Conservation (phyloP, 2,888 invertebrate species). For the Tenthredo scrophulariae region DNA sequence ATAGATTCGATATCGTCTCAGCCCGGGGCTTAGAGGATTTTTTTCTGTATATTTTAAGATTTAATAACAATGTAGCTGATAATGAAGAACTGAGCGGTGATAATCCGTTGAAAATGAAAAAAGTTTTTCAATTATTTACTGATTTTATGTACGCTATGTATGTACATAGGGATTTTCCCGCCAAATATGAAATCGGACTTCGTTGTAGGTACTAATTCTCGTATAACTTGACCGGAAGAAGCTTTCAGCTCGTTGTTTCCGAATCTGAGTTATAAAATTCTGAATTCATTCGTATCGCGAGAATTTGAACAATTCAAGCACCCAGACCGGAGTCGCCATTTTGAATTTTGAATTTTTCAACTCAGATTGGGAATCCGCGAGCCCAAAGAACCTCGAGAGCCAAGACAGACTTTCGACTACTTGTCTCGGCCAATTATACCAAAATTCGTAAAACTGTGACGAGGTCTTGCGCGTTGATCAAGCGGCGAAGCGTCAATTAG, state of each 20-base stretch:
- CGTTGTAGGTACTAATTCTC: not conserved
- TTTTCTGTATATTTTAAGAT: not conserved
- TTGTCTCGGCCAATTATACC: too few species aligned
- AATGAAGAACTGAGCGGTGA: not conserved
- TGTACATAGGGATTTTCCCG: not conserved
- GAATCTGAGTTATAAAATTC: too few species aligned
- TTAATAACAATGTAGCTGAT: not conserved
- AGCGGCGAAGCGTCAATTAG: too few species aligned
- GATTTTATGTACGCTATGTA: not conserved
- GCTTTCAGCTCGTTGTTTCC: not conserved
- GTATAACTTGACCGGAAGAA: not conserved
- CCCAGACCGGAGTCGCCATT: too few species aligned
- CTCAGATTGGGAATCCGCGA: too few species aligned
- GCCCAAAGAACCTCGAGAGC: too few species aligned
- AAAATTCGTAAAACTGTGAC: too few species aligned
- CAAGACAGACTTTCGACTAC: too few species aligned
- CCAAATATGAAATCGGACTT: not conserved
- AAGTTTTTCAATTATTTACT: not conserved
- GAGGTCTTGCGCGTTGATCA: too few species aligned
- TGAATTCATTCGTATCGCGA: too few species aligned
- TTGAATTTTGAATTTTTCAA: too few species aligned
- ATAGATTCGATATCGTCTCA: not conserved
- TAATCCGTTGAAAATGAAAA: slow-evolving; percentile 20
- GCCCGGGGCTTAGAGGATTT: not conserved
- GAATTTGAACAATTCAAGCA: too few species aligned